Conservation (phyloP, 2,113 vertebrate genomes). For the Pelusios castaneus region DNA sequence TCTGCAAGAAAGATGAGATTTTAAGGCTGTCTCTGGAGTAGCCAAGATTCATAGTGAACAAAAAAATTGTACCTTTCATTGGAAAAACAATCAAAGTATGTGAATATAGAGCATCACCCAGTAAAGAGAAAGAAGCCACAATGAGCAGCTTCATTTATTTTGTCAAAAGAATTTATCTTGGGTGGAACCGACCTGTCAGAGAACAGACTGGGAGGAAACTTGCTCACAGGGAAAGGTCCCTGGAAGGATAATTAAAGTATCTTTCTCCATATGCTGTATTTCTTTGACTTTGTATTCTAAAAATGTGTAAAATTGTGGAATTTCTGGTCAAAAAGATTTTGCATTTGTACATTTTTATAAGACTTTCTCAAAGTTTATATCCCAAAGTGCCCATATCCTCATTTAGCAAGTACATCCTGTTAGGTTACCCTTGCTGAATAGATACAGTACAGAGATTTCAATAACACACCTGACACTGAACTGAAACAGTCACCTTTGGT, state of each 20-base stretch:
- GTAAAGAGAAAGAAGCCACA: background rate
- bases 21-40: background rate
- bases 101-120: background rate
- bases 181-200: background rate
- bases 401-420: background rate
- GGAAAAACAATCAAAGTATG: background rate
- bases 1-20: background rate
- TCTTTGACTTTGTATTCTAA: background rate
- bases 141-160: background rate
- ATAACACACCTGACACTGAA: background rate
- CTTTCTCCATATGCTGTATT: background rate
- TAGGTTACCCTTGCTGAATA: rapidly evolving
- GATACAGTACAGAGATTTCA: background rate
- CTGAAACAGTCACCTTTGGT: background rate
- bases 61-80: background rate
- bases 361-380: background rate
- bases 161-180: background rate
- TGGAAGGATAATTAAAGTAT: rapidly evolving
- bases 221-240: background rate
- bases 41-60: background rate
- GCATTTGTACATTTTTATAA: background rate
- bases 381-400: background rate
- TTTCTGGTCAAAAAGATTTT: background rate
- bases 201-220: background rate
- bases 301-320: background rate